Conservation (phyloP, 2,888 invertebrate species). For the Plebejus anna region DNA sequence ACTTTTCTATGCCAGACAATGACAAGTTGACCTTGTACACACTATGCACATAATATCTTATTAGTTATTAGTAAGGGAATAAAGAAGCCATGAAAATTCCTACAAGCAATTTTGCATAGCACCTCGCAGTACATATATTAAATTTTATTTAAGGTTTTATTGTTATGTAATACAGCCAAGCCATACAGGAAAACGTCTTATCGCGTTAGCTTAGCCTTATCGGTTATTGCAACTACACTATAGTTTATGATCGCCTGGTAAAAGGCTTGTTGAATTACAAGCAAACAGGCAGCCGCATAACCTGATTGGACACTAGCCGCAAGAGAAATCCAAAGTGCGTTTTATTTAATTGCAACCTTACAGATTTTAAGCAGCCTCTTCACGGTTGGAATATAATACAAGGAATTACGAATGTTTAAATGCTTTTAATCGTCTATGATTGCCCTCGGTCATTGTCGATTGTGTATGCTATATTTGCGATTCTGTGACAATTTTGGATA, state of each 20-base stretch:
- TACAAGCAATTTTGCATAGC: neutral
- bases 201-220: neutral
- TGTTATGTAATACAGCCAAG: conserved; percentile 1
- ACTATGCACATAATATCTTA: too few species aligned
- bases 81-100: too few species aligned
- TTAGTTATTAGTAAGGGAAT: too few species aligned
- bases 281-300: neutral
- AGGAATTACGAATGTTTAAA: too few species aligned
- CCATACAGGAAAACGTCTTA: conserved; percentile 1
- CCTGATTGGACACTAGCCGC: neutral
- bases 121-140: neutral
- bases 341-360: too few species aligned
- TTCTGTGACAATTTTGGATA: neutral
- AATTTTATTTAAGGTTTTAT: neutral
- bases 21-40: too few species aligned
- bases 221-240: neutral
- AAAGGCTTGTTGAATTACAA: neutral
- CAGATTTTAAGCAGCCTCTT: too few species aligned
- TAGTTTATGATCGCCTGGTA: neutral
- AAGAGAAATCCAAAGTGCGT: too few species aligned
- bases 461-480: neutral
- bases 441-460: too few species aligned
- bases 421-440: too few species aligned
- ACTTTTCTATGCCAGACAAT: too few species aligned
- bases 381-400: too few species aligned